Evolutionary conservation across 2,797 vertebrate species (phyloP).

Genomic region (Spheniscus humboldti): DNA sequence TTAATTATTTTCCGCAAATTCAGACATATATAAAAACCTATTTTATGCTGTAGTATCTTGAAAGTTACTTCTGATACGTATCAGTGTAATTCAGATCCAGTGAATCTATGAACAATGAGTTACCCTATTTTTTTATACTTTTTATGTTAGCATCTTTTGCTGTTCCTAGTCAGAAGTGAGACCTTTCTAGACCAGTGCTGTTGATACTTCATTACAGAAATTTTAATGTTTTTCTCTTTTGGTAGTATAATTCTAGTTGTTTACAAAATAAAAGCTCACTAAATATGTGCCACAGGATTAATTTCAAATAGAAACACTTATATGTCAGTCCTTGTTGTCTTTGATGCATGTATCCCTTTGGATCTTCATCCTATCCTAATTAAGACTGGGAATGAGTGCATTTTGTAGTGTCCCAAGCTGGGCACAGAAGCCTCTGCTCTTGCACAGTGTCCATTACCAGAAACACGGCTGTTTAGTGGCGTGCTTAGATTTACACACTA

Average conservation of each 20-base stretch:
- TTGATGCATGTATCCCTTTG: background rate
- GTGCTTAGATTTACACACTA: background rate
- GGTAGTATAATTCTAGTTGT: background rate
- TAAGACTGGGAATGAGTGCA: background rate
- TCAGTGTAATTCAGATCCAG: background rate
- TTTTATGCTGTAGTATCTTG: background rate
- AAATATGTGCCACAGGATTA: background rate
- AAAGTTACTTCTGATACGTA: background rate
- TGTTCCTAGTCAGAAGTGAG: background rate
- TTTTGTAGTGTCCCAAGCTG: background rate
- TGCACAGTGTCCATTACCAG: background rate
- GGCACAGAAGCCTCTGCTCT: background rate
- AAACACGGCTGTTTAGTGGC: rapidly evolving
- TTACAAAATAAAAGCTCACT: background rate
- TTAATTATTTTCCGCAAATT: background rate
- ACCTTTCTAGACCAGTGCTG: background rate
- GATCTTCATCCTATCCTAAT: background rate
- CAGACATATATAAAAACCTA: background rate
- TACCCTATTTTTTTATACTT: background rate
- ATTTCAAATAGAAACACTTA: background rate
- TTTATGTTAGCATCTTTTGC: background rate
- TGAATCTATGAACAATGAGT: background rate
- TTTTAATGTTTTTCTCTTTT: background rate
- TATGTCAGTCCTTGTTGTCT: background rate
- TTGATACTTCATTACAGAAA: background rate